phyloP scores from a whole-genome alignment of 2,888 invertebrate genomes.

The Agelastica alni region DNA sequence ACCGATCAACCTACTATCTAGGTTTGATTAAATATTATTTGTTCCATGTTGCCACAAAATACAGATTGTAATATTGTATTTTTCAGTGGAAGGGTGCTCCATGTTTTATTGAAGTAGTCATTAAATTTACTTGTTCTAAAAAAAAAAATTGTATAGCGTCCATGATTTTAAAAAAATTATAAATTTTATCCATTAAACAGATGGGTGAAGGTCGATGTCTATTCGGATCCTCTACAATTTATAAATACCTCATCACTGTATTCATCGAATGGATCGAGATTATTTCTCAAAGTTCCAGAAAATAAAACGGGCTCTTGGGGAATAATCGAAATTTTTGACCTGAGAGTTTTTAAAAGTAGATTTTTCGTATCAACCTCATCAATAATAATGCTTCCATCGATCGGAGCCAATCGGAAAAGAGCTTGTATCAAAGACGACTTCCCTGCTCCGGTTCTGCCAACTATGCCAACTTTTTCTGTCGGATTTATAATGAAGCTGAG shows the following conservation, averaged over 20 bases:
- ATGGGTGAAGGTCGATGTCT: too few species aligned
- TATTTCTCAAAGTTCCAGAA: conserved; percentile 67
- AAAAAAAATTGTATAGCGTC: too few species aligned
- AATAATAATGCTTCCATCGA: conserved; percentile 77
- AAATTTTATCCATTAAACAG: too few species aligned
- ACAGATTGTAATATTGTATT: too few species aligned
- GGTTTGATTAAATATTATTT: too few species aligned
- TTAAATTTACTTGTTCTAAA: too few species aligned
- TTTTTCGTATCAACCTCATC: conserved; percentile 73
- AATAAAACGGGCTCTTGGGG: conserved; percentile 86
- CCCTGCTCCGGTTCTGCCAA: conserved; percentile 83
- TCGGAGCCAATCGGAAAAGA: conserved; percentile 77
- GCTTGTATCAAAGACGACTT: conserved; percentile 77
- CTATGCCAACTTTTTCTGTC: conserved; percentile 75
- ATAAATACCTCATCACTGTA: conserved; percentile 67
- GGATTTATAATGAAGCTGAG: conserved; percentile 68
- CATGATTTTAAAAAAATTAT: too few species aligned
- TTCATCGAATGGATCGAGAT: conserved; percentile 86
- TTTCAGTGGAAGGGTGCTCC: too few species aligned
- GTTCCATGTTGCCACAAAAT: too few species aligned
- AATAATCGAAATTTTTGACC: conserved; percentile 80
- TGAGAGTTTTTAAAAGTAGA: conserved; percentile 73
- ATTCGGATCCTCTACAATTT: background rate
- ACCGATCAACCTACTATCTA: too few species aligned
- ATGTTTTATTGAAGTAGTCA: too few species aligned